Conservation (phyloP, 2,113 vertebrate genomes). For the Cynoglossus semilaevis region DNA sequence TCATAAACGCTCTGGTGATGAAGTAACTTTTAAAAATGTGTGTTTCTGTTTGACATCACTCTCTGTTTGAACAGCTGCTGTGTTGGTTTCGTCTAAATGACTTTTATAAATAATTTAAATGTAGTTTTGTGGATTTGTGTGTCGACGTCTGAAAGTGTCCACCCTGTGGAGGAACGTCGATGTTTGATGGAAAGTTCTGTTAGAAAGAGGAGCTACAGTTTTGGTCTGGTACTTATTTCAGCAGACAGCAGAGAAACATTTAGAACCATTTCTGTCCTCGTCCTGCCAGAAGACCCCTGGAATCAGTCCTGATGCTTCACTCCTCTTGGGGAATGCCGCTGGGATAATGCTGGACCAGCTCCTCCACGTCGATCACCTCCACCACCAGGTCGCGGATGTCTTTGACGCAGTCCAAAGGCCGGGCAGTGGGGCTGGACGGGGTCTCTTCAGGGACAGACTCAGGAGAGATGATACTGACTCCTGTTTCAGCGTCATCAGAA, state of each 20-base stretch:
- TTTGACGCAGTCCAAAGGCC: conserved; percentile 56
- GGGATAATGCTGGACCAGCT: conserved; percentile 50
- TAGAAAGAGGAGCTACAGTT: no score
- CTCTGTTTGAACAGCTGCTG: no score
- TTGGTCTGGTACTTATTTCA: not conserved
- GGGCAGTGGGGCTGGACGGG: not conserved
- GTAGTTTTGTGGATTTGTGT: conserved; percentile 36
- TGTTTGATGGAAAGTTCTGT: not conserved
- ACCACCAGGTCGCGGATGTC: conserved; percentile 68
- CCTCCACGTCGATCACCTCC: conserved; percentile 70
- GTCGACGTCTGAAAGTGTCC: conserved; percentile 1
- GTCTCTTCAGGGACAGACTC: not conserved
- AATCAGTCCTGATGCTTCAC: not conserved
- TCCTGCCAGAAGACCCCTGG: not conserved
- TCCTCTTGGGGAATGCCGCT: conserved; percentile 19
- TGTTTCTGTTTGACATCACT: no score
- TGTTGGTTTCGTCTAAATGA: not conserved
- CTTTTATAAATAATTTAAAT: not conserved
- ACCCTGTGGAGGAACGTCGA: no score
- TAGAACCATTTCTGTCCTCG: not conserved
- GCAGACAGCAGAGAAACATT: not conserved
- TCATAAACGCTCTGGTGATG: not conserved
- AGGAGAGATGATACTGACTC: not conserved
- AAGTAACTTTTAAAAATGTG: no score
- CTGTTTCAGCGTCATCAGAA: not conserved